Evolutionary conservation across 2,888 invertebrate species (phyloP), one percentile per base, ranked within the genome.

Genomic region (Lapara coniferarum): DNA sequence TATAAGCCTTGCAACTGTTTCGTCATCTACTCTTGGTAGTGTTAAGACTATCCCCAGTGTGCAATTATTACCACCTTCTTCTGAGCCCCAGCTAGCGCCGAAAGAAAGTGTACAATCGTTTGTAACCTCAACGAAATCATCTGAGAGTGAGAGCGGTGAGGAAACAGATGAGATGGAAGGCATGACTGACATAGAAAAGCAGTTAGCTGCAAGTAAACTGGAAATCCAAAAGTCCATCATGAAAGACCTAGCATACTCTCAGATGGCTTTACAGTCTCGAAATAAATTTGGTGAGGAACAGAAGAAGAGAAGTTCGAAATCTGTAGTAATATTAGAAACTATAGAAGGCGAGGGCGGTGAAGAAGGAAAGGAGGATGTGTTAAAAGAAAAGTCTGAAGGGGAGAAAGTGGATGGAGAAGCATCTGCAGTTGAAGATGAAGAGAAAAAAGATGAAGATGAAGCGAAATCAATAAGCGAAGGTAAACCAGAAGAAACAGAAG

Each of bases 191-290:
- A 81, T 92, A 0, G 85, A 85, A 12, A 86, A 86, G 72, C 74
- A 82, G 72, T 73, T 92, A 7, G 89, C 83, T 66, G 76, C 78
- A 0, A 92, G 92, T 74, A 93, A 89, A 75, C 52, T 86, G 10
- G 89, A 91, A 71, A 86, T 89, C 66, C 90, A 89, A 71, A 93
- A 86, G 74, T 91, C 92, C 16, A 86, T 93, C 69, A 83, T 93
- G 80, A 89, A 87, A 77, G 92, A 91, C 71, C 79, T 92, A 51
- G 87, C 84, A 6, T 84, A 85, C 55, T 89, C 91, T 4, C 85
- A 89, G 70, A 77, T 79, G 71, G 74, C 79, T 3, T 69, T 87
- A 16, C 74, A 79, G 8, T 86, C 88, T 0, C 81, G 81, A 70
- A 71, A 77, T 3, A 82, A 72, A 66, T 66, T 86, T 10, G 70